A percentile compares a stretch with the other conserved stretches of the same genome.
phyloP scores from a whole-genome alignment of 92 coral and sea anemone genomes.

The Pocillopora grandis region DNA sequence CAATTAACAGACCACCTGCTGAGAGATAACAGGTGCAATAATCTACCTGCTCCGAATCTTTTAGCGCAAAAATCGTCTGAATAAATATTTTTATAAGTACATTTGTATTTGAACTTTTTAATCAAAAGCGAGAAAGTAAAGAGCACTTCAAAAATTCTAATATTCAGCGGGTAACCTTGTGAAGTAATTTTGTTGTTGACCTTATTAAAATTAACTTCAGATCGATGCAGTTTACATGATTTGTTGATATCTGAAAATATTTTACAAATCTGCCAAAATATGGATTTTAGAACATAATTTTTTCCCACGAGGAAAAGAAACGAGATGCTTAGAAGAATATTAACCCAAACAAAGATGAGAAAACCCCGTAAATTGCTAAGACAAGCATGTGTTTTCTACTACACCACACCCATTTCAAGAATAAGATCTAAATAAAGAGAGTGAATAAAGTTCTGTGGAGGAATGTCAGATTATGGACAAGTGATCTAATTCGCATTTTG shows the following conservation, averaged over 20 bases:
- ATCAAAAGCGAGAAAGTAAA: neutral
- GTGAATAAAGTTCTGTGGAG: neutral
- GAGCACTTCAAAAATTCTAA: neutral
- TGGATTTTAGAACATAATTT: neutral
- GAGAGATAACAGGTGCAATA: conserved; percentile 19
- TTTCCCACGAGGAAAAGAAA: neutral
- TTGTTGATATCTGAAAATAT: neutral
- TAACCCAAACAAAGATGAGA: neutral
- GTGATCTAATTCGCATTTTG: conserved; percentile 23
- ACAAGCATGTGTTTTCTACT: neutral
- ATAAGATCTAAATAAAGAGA: conserved; percentile 31
- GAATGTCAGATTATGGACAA: conserved; percentile 15
- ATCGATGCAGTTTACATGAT: neutral
- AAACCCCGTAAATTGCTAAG: conserved; percentile 20
- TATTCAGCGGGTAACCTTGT: neutral
- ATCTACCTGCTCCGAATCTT: conserved; percentile 11
- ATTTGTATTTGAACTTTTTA: neutral
- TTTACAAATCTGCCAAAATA: neutral
- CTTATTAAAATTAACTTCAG: neutral
- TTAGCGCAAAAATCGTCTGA: neutral
- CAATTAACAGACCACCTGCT: conserved; percentile 14
- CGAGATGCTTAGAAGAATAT: too few relatives aligned
- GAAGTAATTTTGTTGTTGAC: neutral
- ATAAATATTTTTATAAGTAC: neutral
- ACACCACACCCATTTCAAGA: conserved; percentile 14